Evolutionary conservation across 2,888 invertebrate genomes (phyloP), one percentile per base, ranked within the genome.

Genomic region (Eristalis pertinax): DNA sequence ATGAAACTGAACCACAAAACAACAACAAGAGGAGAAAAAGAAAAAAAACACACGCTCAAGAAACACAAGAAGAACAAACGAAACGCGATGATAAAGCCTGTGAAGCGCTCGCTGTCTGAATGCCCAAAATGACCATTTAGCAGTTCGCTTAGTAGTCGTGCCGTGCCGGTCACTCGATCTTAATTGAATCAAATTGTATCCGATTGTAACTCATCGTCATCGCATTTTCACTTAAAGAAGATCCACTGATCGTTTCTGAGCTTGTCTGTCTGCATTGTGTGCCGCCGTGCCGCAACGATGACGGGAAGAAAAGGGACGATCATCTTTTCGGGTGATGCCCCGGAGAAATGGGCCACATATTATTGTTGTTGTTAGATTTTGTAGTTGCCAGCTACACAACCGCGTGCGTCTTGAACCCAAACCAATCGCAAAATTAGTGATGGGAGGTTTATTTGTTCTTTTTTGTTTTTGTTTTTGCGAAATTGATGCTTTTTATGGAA

Each of bases 301-400:
- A 26, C 60, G 60, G 15, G 26, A 60, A 19, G 64, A 84, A 80
- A 79, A 86, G 67, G 63, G 70, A 78, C 75, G 75, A 72, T 83
- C 35, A 68, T 70, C 63, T 83, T 58, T 75, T 72, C 5, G 50
- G 50, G 32, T 67, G 73, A 70, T 22, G 82, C 86, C 86, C 86
- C 56, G 63, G 75, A 67, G 78, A 83, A 86, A 86, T 86, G 70
- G 86, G 79, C 63, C 74, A 78, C 41, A 62, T 56, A 77, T 60
- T 76, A 38, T 65, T 65, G 22, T 24, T 62, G 7, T 32, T 50
- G 50, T 73, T 50, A 11, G 8, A 65, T 65, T 26, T 26, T 26
- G n/a, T n/a, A 26, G 29, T 79, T 69, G 56, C 63, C 69, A 70
- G 58, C 43, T 13, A 32, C 32, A 32, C 32, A 32, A 8, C 22